Base-by-base conservation (phyloP, 2,797 vertebrate genomes). In the Menidia menidia region DNA sequence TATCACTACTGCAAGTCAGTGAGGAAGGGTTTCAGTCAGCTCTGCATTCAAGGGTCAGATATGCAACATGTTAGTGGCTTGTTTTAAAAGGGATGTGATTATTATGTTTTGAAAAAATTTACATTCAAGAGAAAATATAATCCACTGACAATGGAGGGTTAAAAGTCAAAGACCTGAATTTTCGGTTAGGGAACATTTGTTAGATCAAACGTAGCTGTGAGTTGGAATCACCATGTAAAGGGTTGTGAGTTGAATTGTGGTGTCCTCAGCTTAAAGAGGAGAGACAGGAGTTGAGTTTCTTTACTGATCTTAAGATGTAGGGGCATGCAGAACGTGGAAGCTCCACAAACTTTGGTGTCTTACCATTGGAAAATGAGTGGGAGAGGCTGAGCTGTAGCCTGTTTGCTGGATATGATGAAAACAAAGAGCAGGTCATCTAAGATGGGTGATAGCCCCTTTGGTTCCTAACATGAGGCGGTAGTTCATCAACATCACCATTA, bases 331-430 rank as follows among this genome's bases (percentile, higher is more conserved):
- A 86, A 85, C 87, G 78, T 51, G 15, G 44, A 60, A 7, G 41
- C 55, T 64, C 66, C 19, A 69, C 39, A 64, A 41, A 39, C 42
- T 64, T 18, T 42, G 32, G 0, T 13, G 39, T 81, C 89, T 92
- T 90, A 93, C 89, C 87, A 73, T 80, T 82, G 14, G 78, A 87
- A 66, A 88, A 80, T 41, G 89, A 92, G 78, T 92, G 85, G 78
- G 91, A 91, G 64, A 91, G 79, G 84, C 89, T 91, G 88, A 90
- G 85, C 77, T 91, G 90, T 41, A 89, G 78, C 81, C 81, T 90
- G 87, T 82, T 82, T 65, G 81, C 89, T 91, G 88, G 76, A 79
- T 76, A 79, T 72, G 80, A 81, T 69, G 83, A 78, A 81, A 89
- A 90, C 85, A 92, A 44, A 91, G 53, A 83, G 69, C 68, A 88